Evolutionary conservation across 2,888 invertebrate genomes (phyloP).

Genomic region (Drosophila macrothrix): DNA sequence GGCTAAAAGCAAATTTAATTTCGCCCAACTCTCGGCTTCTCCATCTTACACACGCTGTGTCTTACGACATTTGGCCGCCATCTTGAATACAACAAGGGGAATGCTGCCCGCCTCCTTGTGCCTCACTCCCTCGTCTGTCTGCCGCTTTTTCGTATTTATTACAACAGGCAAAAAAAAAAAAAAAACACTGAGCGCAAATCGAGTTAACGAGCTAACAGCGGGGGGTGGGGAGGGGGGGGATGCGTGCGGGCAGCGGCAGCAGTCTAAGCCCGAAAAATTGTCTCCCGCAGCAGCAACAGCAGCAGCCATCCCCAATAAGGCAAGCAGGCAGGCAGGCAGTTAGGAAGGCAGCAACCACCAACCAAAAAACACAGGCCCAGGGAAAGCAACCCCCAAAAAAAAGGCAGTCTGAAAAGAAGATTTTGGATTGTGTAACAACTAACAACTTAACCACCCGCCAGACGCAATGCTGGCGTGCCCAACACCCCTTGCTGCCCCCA

Average conservation of each 20-base stretch:
- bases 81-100: slow-evolving; percentile 76
- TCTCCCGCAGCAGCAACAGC: slow-evolving; percentile 21
- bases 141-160: slow-evolving; percentile 66
- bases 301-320: slow-evolving; percentile 22
- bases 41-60: background rate
- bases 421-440: slow-evolving; percentile 74
- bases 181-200: slow-evolving; percentile 63
- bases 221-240: slow-evolving; percentile 30
- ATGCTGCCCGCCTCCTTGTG: slow-evolving; percentile 28
- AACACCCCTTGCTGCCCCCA: slow-evolving; percentile 13
- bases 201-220: slow-evolving; percentile 80
- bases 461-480: slow-evolving; percentile 16
- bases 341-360: slow-evolving; percentile 46
- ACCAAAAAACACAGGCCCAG: slow-evolving; percentile 5
- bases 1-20: slow-evolving; percentile 48
- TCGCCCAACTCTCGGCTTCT: slow-evolving; percentile 9
- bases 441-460: slow-evolving; percentile 70
- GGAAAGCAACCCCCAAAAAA: slow-evolving; percentile 63
- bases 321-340: slow-evolving; percentile 8
- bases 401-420: slow-evolving; percentile 37
- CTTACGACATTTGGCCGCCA: slow-evolving; percentile 50
- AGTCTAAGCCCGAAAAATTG: slow-evolving; percentile 48
- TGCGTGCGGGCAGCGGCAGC: background rate
- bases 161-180: slow-evolving; percentile 42
- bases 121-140: slow-evolving; percentile 8